Evolutionary conservation across 2,797 vertebrate species (phyloP), one percentile per base, ranked within the genome.

Genomic region (Pseudomugil tenellus): DNA sequence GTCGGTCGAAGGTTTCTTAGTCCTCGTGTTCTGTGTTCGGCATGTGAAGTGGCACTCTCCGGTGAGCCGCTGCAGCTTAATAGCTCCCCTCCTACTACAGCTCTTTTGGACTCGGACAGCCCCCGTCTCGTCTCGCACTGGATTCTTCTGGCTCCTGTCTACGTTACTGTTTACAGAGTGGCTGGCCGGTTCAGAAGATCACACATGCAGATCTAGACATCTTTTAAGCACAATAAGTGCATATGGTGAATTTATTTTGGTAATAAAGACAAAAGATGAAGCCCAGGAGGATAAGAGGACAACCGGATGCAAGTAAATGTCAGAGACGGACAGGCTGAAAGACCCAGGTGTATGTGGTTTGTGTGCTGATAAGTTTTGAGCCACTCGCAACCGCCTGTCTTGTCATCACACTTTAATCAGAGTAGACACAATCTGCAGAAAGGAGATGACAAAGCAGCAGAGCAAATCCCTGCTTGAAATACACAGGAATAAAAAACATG

Each of bases 351-450:
- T 49, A 37, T 16, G 29, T 62, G 89, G 81, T 84, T 86, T 87
- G 80, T 74, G 60, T 52, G 55, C 48, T 3, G 28, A 70, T 81
- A 63, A 39, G 31, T 69, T 80, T 69, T 34, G 51, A 77, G 58
- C 58, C 49, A 46, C 69, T 84, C 72, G 51, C 60, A 65, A 34
- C 26, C 52, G 32, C 43, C 26, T 53, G 63, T 66, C 70, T 60
- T 89, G 84, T 92, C 91, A 84, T 86, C 89, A 70, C 84, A 17
- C 48, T 88, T 90, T 90, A 89, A 91, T 91, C 80, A 85, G 70
- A 72, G 43, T 0, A 21, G 35, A 67, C 59, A 54, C 14, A 19
- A 39, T 19, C 13, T 54, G 43, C 35, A 53, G 21, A 6, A 39
- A 25, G 28, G 69, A 5, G 72, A 66, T 70, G 78, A 84, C 79